A percentile compares a stretch with the other conserved stretches of the same genome.
Evolutionary conservation across 2,113 vertebrate genomes (phyloP).

Genomic region (Alexandromys fortis): DNA sequence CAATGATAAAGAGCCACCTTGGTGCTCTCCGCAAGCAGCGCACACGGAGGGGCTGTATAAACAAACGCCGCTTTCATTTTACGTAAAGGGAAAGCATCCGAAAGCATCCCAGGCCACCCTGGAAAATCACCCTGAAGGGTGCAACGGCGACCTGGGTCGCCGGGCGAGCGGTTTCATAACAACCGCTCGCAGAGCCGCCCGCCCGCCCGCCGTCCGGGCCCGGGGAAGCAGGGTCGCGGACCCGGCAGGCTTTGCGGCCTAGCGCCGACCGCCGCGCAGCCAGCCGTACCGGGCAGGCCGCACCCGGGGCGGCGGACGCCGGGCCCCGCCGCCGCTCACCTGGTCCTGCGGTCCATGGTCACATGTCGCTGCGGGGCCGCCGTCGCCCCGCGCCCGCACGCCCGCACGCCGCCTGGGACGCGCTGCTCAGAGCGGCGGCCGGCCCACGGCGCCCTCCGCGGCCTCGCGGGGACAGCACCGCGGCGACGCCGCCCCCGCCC

Average conservation of each 20-base stretch:
- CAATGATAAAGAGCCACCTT: not conserved
- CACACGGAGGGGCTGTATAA: not conserved
- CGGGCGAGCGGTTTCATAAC: not conserved
- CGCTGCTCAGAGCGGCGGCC: conserved; percentile 47
- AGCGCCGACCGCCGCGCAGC: conserved; percentile 29
- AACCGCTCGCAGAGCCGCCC: not conserved
- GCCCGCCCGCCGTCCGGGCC: not conserved
- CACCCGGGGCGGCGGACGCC: not conserved
- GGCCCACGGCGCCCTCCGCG: conserved; percentile 48
- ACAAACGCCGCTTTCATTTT: not conserved
- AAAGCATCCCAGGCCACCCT: not conserved
- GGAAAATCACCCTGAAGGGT: not conserved
- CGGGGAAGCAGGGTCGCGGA: not conserved
- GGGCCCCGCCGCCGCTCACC: conserved; percentile 85
- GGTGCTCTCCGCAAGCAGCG: not conserved
- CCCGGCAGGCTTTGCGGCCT: conserved; percentile 76
- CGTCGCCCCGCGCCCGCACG: conserved; percentile 52
- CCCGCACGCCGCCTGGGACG: not conserved
- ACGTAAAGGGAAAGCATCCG: not conserved
- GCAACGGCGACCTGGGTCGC: not conserved
- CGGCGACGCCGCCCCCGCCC: conserved; percentile 27
- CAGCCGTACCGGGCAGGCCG: not conserved
- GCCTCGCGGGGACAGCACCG: conserved; percentile 38
- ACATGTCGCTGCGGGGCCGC: conserved; percentile 87
- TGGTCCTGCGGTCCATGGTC: conserved; percentile 94